A percentile compares a stretch with the other conserved stretches of the same genome.
phyloP scores from a whole-genome alignment of 1,140 invertebrate genomes.

The Drosophila sturtevanti region DNA sequence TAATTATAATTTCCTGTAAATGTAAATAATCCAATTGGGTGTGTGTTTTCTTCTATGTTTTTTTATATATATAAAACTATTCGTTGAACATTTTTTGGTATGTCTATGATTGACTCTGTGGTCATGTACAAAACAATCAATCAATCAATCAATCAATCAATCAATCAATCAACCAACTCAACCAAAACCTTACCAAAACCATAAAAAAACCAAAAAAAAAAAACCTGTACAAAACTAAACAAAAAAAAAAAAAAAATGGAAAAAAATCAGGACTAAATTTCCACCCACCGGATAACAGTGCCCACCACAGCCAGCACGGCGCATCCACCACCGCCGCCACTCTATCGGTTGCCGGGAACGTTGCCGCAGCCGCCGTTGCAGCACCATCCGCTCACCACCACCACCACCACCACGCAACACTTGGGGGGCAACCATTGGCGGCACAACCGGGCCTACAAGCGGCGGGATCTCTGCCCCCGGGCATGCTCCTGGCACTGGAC shows the following conservation, averaged over 20 bases:
- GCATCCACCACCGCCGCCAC: constrained; percentile 58
- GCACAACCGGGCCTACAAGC: constrained; percentile 40
- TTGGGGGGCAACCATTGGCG: constrained; percentile 35
- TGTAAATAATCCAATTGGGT: constrained; percentile 83
- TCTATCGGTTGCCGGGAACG: constrained; percentile 67
- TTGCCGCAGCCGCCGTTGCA: constrained; percentile 50
- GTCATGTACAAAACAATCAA: constrained; percentile 78
- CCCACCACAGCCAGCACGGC: constrained; percentile 73
- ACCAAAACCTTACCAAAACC: constrained; percentile 66
- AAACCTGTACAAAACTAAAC: constrained; percentile 73
- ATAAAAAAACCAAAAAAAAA: constrained; percentile 74
- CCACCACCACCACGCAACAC: constrained; percentile 18
- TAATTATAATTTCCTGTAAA: constrained; percentile 76
- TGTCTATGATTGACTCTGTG: constrained; percentile 83
- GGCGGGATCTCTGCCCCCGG: constrained; percentile 62
- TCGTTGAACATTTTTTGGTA: constrained; percentile 83
- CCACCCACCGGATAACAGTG: constrained; percentile 82
- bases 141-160: constrained; percentile 38
- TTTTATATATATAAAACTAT: constrained; percentile 80
- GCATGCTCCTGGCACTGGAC: constrained; percentile 82
- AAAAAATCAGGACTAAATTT: constrained; percentile 82
- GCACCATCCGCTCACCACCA: constrained; percentile 49
- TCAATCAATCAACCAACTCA: constrained; percentile 69
- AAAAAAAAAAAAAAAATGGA: constrained; percentile 60
- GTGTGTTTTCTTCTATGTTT: constrained; percentile 83